Evolutionary conservation across 1,140 invertebrate genomes (phyloP), one percentile per base, ranked within the genome.

Genomic region (Lepidotrigona ventralis): DNA sequence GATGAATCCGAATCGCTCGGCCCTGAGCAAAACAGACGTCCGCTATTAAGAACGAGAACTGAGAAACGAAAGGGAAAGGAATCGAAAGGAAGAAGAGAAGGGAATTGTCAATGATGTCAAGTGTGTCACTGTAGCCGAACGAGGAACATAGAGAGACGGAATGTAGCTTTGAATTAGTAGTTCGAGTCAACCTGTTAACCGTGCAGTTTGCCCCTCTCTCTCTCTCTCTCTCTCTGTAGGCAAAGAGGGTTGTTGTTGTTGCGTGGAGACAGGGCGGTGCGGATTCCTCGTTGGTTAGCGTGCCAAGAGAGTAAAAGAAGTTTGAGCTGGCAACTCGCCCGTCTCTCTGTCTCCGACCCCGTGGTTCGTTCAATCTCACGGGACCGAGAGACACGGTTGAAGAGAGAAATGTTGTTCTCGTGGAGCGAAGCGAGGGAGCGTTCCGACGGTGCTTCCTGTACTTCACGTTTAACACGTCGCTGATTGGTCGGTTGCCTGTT

Each of bases 401-500:
- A 53, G 39, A 53, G 21, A 64, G 46, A 77, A 51, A 51, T 71
- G 11, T 58, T 71, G 11, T 58, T 33, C 14, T 64, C 56, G 83
- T 29, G 80, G 81, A 88, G 74, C 84, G 86, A 81, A 86, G 85
- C 89, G 90, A 90, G 89, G 87, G 89, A 78, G 88, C 90, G 88
- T 87, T 68, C 69, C 73, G 85, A 85, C 75, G 85, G 79, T 80
- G 73, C 83, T 84, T 86, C 81, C 79, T 73, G 72, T 85, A 63
- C 56, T 46, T 75, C 71, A 64, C 81, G 80, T 54, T 87, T 87
- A 89, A 89, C 81, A 94, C 92, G 91, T 90, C 91, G 93, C 92
- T 94, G 93, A 94, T 93, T 94, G 93, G 91, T 93, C 93, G 94
- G 93, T 94, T 95, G 92, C 94, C 95, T 95, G 94, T 97, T 96